Evolutionary conservation across 2,888 invertebrate species (phyloP), one percentile per base, ranked within the genome.

Genomic region (Drosophila nigritarsus): DNA sequence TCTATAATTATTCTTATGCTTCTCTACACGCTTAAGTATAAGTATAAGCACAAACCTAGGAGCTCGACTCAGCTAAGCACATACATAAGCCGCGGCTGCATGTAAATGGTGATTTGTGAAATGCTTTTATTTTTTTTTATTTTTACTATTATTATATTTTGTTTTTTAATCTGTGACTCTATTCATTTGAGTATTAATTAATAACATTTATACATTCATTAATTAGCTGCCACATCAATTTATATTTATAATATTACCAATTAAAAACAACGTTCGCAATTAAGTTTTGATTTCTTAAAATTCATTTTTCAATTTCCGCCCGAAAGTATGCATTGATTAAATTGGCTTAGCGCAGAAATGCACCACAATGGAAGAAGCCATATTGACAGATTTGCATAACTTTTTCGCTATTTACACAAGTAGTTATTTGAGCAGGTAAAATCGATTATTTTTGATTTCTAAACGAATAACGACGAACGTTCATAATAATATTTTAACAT

Each of bases 311-410:
- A 24, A 9, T 0, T 15, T 9, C 27, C 15, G 63, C 80, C 55
- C 9, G 34, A 2, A 63, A 63, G 72, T 69, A 77, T 72, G 81
- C 32, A 32, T 32, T 32, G 32, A 32, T 32, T 32, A 32, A 32
- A 32, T 32, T 32, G 11, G 34, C 36, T 36, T 54, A 54, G 54
- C 18, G 18, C 6, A 27, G 24, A 13, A 24, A 27, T 11, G 11
- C 34, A 54, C 54, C 53, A 13, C 42, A 11, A 5, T 20, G 42
- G 11, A 42, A 42, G 20, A 42, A 20, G 11, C 20, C 11, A 20
- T 20, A 0, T 20, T 11, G 11, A 2, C 20, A 42, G 20, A 20
- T 20, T 42, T 42, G 20, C 20, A 20, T 42, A 2, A n/a, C 4
- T 11, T 42, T 40, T 20, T 42, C 2, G 11, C 2, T 42, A 20